Base-by-base conservation (phyloP, 2,888 invertebrate species). In the Rotaria socialis region DNA sequence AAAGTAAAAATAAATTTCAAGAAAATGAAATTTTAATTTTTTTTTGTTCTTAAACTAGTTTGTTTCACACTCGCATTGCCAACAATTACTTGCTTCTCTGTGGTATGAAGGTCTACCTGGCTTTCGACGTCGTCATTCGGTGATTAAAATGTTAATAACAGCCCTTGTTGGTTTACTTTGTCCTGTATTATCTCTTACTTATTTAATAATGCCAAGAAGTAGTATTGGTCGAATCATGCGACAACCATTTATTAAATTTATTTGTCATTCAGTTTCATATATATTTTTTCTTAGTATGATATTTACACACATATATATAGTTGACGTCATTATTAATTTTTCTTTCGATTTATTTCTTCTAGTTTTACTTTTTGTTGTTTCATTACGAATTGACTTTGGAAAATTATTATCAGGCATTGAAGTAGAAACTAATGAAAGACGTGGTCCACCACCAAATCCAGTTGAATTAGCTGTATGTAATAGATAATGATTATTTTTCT, bases 201-300 rank as follows among this genome's bases (percentile, higher is more conserved):
- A 98, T 93, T 94, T 97, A 90, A 92, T 96, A 86, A 95, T 96
- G 55, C 98, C 98, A 52, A 96, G 96, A 92, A 96, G 95, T 88
- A 93, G 94, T 87, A 93, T 95, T 88, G 97, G 97, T 58, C 94
- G 95, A 90, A 96, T 96, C 86, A 95, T 97, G 93, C 93, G 97
- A 89, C 97, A 97, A 91, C 98, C 98, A 47, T 99, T 98, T 93
- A 97, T 99, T 92, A 98, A 98, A 92, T 99, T 99, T 93, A 95
- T 99, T 89, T 97, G 97, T 91, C 96, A 98, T 92, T 97, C 97
- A 88, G 96, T 97, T 67, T 97, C 97, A 88, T 98, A 99, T 92
- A 95, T 97, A 91, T 95, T 95, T 89, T 99, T 99, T 92, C 93
- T 98, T 88, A 96, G 97, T 97, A 92, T 95, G 96, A 94, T 22